Percentiles rank a stretch among this genome's conserved stretches.
Conservation (phyloP, 2,888 invertebrate genomes). For the Lucinisca nassula region DNA sequence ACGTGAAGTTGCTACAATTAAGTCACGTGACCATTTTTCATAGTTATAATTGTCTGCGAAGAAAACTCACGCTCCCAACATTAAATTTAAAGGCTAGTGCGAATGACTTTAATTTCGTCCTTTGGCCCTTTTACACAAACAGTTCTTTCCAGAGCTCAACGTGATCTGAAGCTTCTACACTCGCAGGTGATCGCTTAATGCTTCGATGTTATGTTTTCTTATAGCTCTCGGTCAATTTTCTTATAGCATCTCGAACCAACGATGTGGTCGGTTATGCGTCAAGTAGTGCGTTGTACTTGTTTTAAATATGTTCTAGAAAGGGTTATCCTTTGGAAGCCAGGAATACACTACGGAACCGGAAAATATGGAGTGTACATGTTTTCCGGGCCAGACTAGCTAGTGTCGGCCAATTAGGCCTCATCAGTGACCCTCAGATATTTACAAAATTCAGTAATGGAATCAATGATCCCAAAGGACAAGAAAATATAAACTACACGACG, state of each 20-base stretch:
- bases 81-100: conserved; percentile 32
- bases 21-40: conserved; percentile 45
- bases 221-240: conserved; percentile 51
- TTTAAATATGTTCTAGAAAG: conserved; percentile 60
- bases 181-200: conserved; percentile 50
- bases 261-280: conserved; percentile 44
- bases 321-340: too few relatives aligned
- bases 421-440: too few relatives aligned
- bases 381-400: too few relatives aligned
- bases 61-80: conserved; percentile 33
- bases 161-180: conserved; percentile 38
- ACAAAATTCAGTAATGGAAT: too few relatives aligned
- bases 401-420: too few relatives aligned
- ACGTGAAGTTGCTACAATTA: conserved; percentile 38
- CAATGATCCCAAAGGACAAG: too few relatives aligned
- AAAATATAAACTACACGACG: too few relatives aligned
- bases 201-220: conserved; percentile 55
- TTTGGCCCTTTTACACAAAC: background rate
- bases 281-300: conserved; percentile 43
- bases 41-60: conserved; percentile 34
- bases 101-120: background rate
- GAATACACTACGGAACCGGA: too few relatives aligned
- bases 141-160: conserved; percentile 41
- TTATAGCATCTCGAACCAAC: conserved; percentile 44
- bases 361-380: too few relatives aligned